These are phyloP conservation scores for Julus scanicus DNA, from an alignment of 2,888 invertebrate genomes.

Conservation along the genomic window DNA sequence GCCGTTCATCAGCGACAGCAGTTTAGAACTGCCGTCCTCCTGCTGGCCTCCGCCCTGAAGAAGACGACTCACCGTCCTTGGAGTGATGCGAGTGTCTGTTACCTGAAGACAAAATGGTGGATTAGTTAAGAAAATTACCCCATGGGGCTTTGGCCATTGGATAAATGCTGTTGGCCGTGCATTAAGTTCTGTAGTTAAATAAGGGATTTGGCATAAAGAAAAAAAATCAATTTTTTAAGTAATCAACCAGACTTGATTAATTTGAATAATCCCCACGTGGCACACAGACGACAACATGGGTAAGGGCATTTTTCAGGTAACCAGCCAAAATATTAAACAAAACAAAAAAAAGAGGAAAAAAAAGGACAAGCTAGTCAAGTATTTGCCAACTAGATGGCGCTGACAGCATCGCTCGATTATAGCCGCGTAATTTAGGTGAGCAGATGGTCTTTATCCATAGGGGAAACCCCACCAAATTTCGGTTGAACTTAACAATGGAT, in stretches of 20 bases:
- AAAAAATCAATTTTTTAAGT: too few species aligned
- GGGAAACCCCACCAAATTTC: not conserved
- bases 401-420: conserved; percentile 3
- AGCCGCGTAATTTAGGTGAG: not conserved
- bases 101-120: not conserved
- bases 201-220: not conserved
- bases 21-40: conserved; percentile 66
- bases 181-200: not conserved
- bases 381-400: not conserved
- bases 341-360: not conserved
- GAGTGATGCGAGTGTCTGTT: conserved; percentile 92
- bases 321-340: not conserved
- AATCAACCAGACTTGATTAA: too few species aligned
- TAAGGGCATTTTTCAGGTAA: too few species aligned
- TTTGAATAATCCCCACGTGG: too few species aligned
- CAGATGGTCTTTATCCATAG: not conserved
- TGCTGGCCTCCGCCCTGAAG: conserved; percentile 66
- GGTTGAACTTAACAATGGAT: conserved; percentile 19
- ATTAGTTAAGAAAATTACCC: too few species aligned
- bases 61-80: conserved; percentile 87
- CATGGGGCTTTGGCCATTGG: too few species aligned
- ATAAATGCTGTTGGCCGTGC: too few species aligned
- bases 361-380: not conserved
- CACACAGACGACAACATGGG: too few species aligned
- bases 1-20: conserved; percentile 62